phyloP scores from a whole-genome alignment of 2,797 vertebrate genomes.

The Pyrrhura leucotis region DNA sequence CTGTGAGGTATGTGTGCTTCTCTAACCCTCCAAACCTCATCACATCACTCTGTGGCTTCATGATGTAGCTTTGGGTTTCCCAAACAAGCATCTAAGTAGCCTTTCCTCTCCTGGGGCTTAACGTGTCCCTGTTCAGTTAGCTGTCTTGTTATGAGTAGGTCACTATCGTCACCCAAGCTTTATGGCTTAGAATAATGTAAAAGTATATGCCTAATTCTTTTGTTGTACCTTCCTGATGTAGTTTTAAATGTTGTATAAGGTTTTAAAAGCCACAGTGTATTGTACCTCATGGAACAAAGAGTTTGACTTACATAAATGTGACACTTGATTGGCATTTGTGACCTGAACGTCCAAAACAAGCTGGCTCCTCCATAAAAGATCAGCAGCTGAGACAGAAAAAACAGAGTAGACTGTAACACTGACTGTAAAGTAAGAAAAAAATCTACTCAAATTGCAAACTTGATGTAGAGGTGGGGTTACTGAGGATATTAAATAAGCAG shows the following conservation, averaged over 20 bases:
- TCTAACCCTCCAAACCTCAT: neutral
- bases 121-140: rapidly evolving
- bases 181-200: neutral
- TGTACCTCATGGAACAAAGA: neutral
- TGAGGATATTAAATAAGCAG: neutral
- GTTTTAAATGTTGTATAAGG: neutral
- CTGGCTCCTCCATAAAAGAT: neutral
- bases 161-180: neutral
- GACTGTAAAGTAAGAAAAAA: neutral
- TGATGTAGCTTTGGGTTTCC: neutral
- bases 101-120: neutral
- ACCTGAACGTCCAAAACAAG: neutral
- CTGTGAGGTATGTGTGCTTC: rapidly evolving
- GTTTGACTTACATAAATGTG: neutral
- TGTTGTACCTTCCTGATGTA: neutral
- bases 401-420: neutral
- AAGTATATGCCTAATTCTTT: neutral
- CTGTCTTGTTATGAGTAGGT: neutral
- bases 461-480: neutral
- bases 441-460: neutral
- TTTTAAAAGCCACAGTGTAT: neutral
- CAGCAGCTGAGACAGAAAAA: neutral
- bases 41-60: neutral
- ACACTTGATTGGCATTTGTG: neutral
- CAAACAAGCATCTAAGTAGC: neutral